Base-by-base conservation (phyloP, 2,888 invertebrate species). In the Chymomyza caudatula region DNA sequence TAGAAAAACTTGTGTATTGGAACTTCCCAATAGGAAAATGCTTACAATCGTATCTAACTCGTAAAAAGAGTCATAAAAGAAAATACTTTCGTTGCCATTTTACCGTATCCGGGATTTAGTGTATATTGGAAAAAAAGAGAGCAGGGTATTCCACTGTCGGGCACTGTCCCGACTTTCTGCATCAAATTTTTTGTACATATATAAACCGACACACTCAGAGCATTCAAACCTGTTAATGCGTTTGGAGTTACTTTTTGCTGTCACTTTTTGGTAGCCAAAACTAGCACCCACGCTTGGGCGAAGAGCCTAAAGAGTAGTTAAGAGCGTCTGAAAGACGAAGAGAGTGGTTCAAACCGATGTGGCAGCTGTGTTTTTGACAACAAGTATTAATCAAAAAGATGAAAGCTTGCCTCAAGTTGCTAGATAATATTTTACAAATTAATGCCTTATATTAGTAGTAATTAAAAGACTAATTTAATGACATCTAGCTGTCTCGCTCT, bases 211-310 rank as follows among this genome's bases (percentile, higher is more conserved):
- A 84, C 78, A 84, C 80, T 75, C 69, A 71, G 53, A 57, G 60
- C 53, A 56, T 19, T 57, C 76, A 80, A 81, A 85, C 85, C 85
- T 63, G 81, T 82, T 82, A 82, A 78, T 82, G 78, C 74, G 79
- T 78, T 80, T 67, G 67, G 42, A 59, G 13, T 47, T 62, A 37
- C 29, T n/a, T 44, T 53, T 55, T 64, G 37, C 29, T 13, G 29
- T 55, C 20, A 23, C 2, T 58, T 56, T 58, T 56, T 63, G 8
- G 25, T 20, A 52, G 22, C 8, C 47, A 47, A 56, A 65, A 65
- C 52, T 76, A 1, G 84, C 80, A 80, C 80, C 80, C 80, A 80
- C 80, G 84, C 80, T 55, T 37, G 11, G 8, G 8, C 11, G 11
- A 37, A 37, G 29, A 37, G 29, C 62, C 54, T 22, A 23, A 15